Evolutionary conservation across 2,797 vertebrate species (phyloP).

Genomic region (Nyctibius grandis): DNA sequence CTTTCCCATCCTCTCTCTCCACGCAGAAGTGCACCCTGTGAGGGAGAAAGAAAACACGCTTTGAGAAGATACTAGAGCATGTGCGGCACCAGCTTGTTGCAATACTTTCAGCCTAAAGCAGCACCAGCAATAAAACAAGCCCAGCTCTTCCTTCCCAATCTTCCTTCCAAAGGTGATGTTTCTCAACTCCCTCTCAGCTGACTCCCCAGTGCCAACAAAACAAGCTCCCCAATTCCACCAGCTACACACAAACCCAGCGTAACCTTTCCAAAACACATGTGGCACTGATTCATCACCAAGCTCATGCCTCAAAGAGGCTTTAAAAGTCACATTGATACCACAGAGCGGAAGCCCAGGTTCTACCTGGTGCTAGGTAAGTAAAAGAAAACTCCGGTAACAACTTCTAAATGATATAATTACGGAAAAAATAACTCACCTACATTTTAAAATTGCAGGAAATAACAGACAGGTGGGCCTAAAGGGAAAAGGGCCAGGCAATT

Average conservation of each 20-base stretch:
- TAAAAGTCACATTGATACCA: background rate
- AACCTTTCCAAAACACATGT: background rate
- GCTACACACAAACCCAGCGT: background rate
- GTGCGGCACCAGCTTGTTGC: background rate
- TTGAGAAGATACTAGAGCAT: background rate
- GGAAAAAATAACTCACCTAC: background rate
- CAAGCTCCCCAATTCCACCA: background rate
- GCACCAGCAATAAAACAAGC: background rate
- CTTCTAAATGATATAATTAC: background rate
- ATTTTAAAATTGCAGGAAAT: background rate
- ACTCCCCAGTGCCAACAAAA: background rate
- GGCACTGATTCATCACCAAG: background rate
- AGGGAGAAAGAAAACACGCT: background rate
- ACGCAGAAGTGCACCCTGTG: background rate
- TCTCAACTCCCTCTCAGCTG: background rate
- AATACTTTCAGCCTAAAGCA: background rate
- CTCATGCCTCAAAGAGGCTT: background rate
- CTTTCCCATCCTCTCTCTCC: constrained; percentile 15
- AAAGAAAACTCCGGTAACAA: background rate
- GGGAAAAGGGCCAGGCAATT: background rate
- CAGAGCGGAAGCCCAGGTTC: background rate
- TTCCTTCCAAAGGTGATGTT: background rate
- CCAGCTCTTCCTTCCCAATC: background rate
- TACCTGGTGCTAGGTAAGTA: background rate
- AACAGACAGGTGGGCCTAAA: accelerated